phyloP scores from a whole-genome alignment of 2,797 vertebrate genomes.

The Malurus leucopterus region DNA sequence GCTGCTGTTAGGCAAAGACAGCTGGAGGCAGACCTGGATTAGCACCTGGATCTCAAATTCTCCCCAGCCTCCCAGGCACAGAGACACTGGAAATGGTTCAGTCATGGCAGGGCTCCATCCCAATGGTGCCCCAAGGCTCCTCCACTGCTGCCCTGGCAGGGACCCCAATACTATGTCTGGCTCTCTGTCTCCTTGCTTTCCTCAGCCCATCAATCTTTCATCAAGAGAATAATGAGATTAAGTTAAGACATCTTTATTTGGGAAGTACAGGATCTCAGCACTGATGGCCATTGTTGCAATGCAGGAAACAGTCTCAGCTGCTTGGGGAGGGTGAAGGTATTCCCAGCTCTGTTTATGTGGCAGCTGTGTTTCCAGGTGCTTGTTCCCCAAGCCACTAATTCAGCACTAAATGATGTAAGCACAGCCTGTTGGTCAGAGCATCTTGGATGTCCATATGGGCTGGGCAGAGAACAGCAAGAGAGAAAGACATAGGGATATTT shows the following conservation, averaged over 20 bases:
- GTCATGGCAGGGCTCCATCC: neutral
- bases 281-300: neutral
- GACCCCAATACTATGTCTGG: rapidly evolving
- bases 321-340: neutral
- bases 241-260: neutral
- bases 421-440: neutral
- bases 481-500: neutral
- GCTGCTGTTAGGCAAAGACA: neutral
- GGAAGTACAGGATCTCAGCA: neutral
- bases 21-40: neutral
- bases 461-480: neutral
- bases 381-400: neutral
- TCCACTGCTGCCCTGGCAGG: neutral
- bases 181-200: neutral
- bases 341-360: neutral
- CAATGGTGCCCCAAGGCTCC: rapidly evolving
- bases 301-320: neutral
- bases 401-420: neutral
- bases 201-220: neutral
- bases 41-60: neutral
- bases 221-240: neutral
- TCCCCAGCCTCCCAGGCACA: rapidly evolving
- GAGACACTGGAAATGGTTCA: neutral
- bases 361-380: neutral
- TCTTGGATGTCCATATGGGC: neutral